Percentiles rank a stretch among this genome's conserved stretches.
Conservation (phyloP, 2,888 invertebrate genomes). For the Lithophane semibrunnea region DNA sequence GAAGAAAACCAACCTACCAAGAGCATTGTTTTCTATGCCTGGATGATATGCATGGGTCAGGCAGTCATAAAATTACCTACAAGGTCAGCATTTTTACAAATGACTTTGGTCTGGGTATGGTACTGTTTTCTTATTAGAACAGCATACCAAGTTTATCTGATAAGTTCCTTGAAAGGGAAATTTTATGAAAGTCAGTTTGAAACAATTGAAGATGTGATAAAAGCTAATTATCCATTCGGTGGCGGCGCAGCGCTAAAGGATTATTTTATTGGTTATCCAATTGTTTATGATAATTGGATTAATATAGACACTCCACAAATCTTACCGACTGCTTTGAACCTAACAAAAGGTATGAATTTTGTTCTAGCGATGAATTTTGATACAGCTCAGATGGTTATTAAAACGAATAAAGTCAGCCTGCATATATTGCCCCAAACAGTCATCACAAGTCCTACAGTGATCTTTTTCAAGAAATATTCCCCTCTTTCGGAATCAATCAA, state of each 20-base stretch:
- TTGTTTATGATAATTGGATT: conserved; percentile 77
- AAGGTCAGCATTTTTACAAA: conserved; percentile 72
- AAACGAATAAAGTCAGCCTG: conserved; percentile 67
- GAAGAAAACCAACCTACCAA: conserved; percentile 58
- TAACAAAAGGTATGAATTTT: conserved; percentile 77
- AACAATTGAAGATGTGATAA: conserved; percentile 78
- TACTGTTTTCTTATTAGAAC: conserved; percentile 83
- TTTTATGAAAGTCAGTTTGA: conserved; percentile 74
- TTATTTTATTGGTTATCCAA: conserved; percentile 77
- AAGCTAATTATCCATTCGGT: conserved; percentile 78
- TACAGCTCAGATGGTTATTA: conserved; percentile 70
- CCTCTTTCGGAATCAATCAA: conserved; percentile 75
- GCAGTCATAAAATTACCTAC: conserved; percentile 75
- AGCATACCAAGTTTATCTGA: conserved; percentile 82
- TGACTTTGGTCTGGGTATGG: conserved; percentile 81
- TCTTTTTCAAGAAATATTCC: conserved; percentile 84
- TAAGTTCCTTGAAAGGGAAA: conserved; percentile 79
- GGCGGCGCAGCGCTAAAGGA: conserved; percentile 80
- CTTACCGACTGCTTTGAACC: conserved; percentile 67
- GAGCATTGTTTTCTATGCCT: conserved; percentile 76
- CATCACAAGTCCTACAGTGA: conserved; percentile 74
- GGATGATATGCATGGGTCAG: conserved; percentile 83
- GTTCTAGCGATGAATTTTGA: conserved; percentile 79
- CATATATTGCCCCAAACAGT: conserved; percentile 77
- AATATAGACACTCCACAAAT: conserved; percentile 72